Evolutionary conservation across 1,140 invertebrate species (phyloP).

Genomic region (Trichonephila clavata): DNA sequence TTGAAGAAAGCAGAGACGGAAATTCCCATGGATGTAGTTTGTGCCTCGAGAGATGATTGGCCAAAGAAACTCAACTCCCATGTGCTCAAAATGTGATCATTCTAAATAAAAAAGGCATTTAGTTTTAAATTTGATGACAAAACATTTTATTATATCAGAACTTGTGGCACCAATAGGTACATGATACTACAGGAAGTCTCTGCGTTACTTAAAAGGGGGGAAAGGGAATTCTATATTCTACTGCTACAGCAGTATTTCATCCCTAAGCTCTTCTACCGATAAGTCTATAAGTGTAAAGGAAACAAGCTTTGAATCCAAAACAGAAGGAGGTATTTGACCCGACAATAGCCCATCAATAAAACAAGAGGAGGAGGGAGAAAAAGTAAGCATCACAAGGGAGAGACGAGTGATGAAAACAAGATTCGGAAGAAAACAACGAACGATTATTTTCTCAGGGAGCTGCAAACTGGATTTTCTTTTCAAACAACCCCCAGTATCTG

Average conservation of each 20-base stretch:
- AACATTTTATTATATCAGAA: too few relatives aligned
- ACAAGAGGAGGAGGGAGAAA: not conserved
- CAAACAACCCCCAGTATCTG: not conserved
- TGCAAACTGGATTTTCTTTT: conserved; percentile 1
- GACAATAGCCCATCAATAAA: not conserved
- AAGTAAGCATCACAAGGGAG: not conserved
- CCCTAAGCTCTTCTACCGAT: not conserved
- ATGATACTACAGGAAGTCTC: too few relatives aligned
- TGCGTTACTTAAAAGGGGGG: too few relatives aligned
- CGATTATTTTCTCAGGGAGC: conserved; percentile 8
- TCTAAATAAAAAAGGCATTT: too few relatives aligned
- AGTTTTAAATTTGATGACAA: too few relatives aligned
- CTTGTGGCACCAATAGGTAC: too few relatives aligned
- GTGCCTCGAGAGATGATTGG: too few relatives aligned
- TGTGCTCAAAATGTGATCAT: too few relatives aligned
- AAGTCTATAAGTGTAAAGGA: not conserved
- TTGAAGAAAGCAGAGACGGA: too few relatives aligned
- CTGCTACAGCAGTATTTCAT: not conserved
- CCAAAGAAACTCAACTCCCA: too few relatives aligned
- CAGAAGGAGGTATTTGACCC: not conserved
- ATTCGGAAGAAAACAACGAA: not conserved
- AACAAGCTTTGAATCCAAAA: not conserved
- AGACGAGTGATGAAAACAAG: conserved; percentile 24
- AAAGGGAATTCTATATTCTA: too few relatives aligned
- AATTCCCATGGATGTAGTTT: too few relatives aligned